phyloP scores from a whole-genome alignment of 1,140 invertebrate genomes.

The Steinernema khuongi region DNA sequence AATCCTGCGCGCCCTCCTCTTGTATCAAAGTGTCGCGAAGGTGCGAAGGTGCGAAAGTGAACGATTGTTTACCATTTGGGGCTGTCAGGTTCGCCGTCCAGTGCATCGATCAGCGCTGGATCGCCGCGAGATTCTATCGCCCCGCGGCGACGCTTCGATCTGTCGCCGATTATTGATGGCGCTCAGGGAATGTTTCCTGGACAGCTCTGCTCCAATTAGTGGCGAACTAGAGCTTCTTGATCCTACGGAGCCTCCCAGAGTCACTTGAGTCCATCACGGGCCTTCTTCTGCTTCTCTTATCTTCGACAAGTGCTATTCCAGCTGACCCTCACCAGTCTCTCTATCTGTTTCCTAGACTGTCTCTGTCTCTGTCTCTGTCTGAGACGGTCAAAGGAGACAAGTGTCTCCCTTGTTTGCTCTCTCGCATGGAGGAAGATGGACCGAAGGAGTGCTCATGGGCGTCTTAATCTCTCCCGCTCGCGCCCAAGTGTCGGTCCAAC shows the following conservation, averaged over 20 bases:
- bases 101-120: background rate
- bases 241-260: no score
- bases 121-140: background rate
- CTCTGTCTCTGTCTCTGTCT: background rate
- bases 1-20: background rate
- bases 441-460: background rate
- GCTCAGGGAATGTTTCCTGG: background rate
- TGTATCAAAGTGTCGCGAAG: background rate
- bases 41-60: conserved; percentile 2
- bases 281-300: no score
- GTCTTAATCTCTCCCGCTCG: conserved; percentile 9
- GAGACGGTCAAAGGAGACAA: no score
- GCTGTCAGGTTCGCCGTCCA: background rate
- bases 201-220: background rate
- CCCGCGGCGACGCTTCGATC: background rate
- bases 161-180: background rate
- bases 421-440: background rate
- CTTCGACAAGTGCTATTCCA: no score
- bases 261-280: no score
- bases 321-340: background rate
- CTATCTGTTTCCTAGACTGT: background rate
- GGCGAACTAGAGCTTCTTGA: no score
- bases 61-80: background rate
- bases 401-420: background rate
- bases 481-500: background rate